These are phyloP conservation scores for Leiothrix lutea DNA, from an alignment of 2,113 vertebrate species.

Conservation along the genomic window DNA sequence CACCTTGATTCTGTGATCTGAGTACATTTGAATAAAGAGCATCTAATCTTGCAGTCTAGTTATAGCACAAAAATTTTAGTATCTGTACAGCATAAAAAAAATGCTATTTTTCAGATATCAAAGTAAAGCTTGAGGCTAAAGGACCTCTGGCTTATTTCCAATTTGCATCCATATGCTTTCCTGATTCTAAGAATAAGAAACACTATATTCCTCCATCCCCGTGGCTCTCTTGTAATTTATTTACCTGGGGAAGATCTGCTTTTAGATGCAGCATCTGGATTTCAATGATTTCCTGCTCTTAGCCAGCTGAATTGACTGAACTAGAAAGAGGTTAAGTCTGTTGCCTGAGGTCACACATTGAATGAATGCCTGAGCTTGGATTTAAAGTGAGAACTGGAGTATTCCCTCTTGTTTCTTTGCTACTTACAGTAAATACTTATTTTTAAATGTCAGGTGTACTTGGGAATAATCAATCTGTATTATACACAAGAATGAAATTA, in stretches of 20 bases:
- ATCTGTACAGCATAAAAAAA: not conserved
- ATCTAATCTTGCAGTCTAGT: not conserved
- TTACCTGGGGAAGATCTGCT: conserved; percentile 38
- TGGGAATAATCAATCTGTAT: conserved; percentile 11
- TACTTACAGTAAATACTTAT: not conserved
- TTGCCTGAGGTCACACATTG: conserved; percentile 22
- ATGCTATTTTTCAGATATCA: not conserved
- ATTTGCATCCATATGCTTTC: conserved; percentile 14
- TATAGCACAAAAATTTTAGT: not conserved
- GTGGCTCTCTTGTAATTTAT: conserved; percentile 38
- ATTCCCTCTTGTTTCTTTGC: not conserved
- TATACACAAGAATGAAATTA: not conserved
- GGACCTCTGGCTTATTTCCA: conserved; percentile 25
- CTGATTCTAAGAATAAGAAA: not conserved
- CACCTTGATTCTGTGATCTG: not conserved
- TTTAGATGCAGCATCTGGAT: conserved; percentile 39
- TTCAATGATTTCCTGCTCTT: conserved; percentile 42
- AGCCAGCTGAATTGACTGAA: conserved; percentile 29
- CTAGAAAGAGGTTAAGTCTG: conserved; percentile 15
- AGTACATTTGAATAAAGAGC: not conserved
- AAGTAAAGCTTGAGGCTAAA: conserved; percentile 18
- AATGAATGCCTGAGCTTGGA: not conserved
- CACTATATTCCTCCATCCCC: not conserved
- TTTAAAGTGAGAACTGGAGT: not conserved
- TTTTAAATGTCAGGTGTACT: not conserved